These are phyloP conservation scores for Reinhardtius hippoglossoides DNA, from an alignment of 2,113 vertebrate species.

Conservation along the genomic window DNA sequence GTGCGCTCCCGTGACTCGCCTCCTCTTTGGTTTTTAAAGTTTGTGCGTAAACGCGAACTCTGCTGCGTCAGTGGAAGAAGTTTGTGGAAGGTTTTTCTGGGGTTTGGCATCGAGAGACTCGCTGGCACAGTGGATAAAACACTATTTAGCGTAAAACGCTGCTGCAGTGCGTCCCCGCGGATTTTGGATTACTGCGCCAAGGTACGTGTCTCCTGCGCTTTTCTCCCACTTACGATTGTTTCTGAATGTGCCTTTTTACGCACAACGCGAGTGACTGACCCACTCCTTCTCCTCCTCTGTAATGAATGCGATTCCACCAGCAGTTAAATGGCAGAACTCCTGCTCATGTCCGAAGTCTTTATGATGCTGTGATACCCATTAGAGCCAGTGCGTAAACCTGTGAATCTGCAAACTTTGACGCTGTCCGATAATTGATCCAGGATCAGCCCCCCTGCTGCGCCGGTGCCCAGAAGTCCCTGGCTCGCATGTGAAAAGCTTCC, in stretches of 20 bases:
- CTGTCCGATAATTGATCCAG: neutral
- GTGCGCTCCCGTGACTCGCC: neutral
- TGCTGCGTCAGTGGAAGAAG: no score
- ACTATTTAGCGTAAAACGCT: neutral
- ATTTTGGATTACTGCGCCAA: constrained; percentile 43
- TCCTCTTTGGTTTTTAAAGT: neutral
- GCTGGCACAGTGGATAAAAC: constrained; percentile 46
- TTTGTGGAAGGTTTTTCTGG: no score
- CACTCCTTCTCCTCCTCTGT: neutral
- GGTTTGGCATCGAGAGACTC: neutral
- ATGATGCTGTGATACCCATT: neutral
- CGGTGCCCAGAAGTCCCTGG: neutral
- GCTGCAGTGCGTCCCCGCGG: neutral
- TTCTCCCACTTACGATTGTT: no score
- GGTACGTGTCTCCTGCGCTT: constrained; percentile 43
- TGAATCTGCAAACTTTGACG: neutral
- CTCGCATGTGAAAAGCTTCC: constrained; percentile 14
- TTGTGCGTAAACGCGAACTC: no score
- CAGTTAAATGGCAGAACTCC: neutral
- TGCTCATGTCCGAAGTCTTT: neutral
- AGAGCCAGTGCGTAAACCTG: neutral
- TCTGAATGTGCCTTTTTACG: neutral
- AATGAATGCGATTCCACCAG: neutral
- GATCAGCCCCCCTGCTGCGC: neutral
- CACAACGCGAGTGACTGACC: neutral